Base-by-base conservation (phyloP, 1,140 invertebrate genomes). In the Dreissena rostriformis region DNA sequence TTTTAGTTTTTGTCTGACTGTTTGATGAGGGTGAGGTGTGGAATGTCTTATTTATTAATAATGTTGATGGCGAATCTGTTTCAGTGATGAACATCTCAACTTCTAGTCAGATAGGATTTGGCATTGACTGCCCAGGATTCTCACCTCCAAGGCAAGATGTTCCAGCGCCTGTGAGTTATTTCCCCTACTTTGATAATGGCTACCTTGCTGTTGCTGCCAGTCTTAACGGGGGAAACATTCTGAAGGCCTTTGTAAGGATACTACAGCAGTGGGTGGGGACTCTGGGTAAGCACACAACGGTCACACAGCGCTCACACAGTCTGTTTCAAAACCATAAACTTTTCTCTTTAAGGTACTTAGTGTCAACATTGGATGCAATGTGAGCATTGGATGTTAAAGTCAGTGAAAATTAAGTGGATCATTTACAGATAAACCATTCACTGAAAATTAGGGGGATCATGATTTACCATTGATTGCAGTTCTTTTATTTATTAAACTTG, bases 71-170 rank as follows among this genome's bases (percentile, higher is more conserved):
- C 26, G 17, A 29, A 24, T 76, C 28, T 61, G 0, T 78, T 94
- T 95, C 96, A 87, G 96, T 97, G 39, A 91, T 98, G 65, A 98
- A 98, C 92, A 96, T 98, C 88, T 97, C 97, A 49, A 98, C 97
- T 17, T 98, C 97, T 39, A 96, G 97, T 51, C 97, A 98, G 92
- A 92, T 98, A 61, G 96, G 96, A 8, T 96, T 97, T 91, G 94
- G 96, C n/a, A 95, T 95, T 11, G 67, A 61, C 51, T 65, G 66
- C 66, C 66, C 85, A 14, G 73, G 52, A 1, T 77, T 82, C 67
- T 61, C 84, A 39, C 85, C 84, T 10, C 53, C 68, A n/a, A 52
- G 53, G 11, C 49, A 77, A 19, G 73, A 83, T 29, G 49, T 74
- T 22, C 70, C 73, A 29, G 70, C 82, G 72, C 76, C 93, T n/a